Percentiles rank a stretch among this genome's conserved stretches.
Conservation (phyloP, 2,797 vertebrate genomes). For the Psittacula echo region DNA sequence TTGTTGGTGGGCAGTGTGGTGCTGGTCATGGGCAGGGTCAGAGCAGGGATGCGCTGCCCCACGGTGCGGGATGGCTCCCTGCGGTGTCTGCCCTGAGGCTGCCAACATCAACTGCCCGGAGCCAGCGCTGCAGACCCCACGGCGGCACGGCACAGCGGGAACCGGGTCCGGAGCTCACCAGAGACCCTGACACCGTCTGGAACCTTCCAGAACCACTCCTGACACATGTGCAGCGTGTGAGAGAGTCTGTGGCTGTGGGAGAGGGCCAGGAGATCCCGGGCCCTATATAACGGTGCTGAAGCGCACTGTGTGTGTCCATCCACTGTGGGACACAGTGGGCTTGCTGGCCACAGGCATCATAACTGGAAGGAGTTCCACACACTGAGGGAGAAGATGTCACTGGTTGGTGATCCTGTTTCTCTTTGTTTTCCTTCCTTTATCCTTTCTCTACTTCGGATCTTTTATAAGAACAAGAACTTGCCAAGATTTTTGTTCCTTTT, state of each 20-base stretch:
- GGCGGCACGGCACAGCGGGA: too few species aligned
- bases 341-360: neutral
- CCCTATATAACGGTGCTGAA: neutral
- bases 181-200: neutral
- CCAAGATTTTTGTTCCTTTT: neutral
- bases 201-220: neutral
- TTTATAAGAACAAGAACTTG: neutral
- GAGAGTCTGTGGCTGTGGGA: neutral
- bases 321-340: too few species aligned
- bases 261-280: neutral
- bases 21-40: neutral
- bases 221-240: accelerated
- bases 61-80: accelerated
- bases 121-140: too few species aligned
- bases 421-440: neutral
- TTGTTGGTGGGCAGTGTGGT: neutral
- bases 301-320: accelerated
- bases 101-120: too few species aligned
- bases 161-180: accelerated
- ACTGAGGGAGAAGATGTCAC: neutral
- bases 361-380: neutral
- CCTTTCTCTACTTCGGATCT: neutral
- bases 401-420: neutral
- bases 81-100: neutral
- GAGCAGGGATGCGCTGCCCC: neutral